Conservation (phyloP, 1,140 invertebrate species). For the Eubasilissa regina region DNA sequence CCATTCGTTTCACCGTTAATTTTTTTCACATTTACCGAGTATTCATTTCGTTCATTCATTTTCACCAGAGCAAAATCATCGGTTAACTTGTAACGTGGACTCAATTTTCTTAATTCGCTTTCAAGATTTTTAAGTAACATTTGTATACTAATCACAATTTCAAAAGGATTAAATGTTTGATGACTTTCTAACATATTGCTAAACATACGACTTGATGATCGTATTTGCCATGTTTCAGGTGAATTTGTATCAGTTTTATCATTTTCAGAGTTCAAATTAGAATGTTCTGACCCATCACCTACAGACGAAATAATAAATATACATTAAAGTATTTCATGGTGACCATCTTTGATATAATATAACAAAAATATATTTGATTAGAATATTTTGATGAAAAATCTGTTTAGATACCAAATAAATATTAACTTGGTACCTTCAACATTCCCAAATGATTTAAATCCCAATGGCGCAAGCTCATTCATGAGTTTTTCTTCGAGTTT, state of each 20-base stretch:
- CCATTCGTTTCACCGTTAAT: constrained; percentile 22
- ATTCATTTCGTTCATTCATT: not conserved
- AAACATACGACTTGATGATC: constrained; percentile 21
- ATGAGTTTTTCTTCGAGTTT: constrained; percentile 76
- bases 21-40: constrained; percentile 34
- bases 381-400: too few species aligned
- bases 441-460: constrained; percentile 46
- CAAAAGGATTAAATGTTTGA: constrained; percentile 40
- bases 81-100: constrained; percentile 6
- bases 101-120: constrained; percentile 66
- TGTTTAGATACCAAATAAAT: not conserved
- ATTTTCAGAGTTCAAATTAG: not conserved
- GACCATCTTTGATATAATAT: too few species aligned
- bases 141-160: constrained; percentile 62
- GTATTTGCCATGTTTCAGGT: not conserved
- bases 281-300: not conserved
- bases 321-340: not conserved
- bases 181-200: constrained; percentile 43
- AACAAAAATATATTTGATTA: too few species aligned
- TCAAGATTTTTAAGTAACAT: constrained; percentile 71
- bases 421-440: not conserved
- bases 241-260: not conserved
- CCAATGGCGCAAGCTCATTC: constrained; percentile 74
- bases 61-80: constrained; percentile 33
- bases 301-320: not conserved